Evolutionary conservation across 2,888 invertebrate species (phyloP), one percentile per base, ranked within the genome.

Genomic region (Meganola albula): DNA sequence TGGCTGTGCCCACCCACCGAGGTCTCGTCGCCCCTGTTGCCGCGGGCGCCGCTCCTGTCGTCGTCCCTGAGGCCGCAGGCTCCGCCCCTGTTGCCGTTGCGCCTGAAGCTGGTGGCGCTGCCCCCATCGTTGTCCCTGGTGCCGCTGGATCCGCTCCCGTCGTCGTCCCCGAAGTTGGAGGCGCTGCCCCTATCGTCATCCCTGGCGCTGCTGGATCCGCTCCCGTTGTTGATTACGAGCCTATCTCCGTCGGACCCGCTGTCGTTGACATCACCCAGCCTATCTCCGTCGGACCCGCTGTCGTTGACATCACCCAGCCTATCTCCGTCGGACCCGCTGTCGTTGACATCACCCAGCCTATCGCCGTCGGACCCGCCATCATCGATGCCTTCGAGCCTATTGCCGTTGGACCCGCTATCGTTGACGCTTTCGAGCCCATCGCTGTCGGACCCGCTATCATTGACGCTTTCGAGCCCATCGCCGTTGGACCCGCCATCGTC

Each of bases 361-460:
- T 44, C 38, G 22, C 38, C 6, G 42, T 38, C 10, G 41, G 30
- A 12, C 32, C 20, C 20, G 30, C 40, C 16, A 10, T 41, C 20
- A 37, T 39, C 10, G 32, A 45, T n/a, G 24, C 40, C n/a, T 12
- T 36, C 9, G 37, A 34, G 5, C 28, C 24, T 6, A 20, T 32
- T 31, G 33, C 20, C 8, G 20, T 20, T 7, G 20, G 20, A 20
- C 20, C 31, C 20, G 20, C 20, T 7, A 20, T 20, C 8, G 8
- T 20, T 7, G 20, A 20, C 8, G 3, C 8, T 20, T 3, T 20
- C 20, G 4, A 3, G 8, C 3, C 20, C 20, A n/a, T 7, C 20
- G 7, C 20, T 3, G 42, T 52, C 22, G 42, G 45, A 12, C 51
- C 59, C 31, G 31, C 51, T 42, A n/a, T 49, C 31, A 48, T 59